phyloP scores from a whole-genome alignment of 2,888 invertebrate genomes.

The Acanthosoma haemorrhoidale region DNA sequence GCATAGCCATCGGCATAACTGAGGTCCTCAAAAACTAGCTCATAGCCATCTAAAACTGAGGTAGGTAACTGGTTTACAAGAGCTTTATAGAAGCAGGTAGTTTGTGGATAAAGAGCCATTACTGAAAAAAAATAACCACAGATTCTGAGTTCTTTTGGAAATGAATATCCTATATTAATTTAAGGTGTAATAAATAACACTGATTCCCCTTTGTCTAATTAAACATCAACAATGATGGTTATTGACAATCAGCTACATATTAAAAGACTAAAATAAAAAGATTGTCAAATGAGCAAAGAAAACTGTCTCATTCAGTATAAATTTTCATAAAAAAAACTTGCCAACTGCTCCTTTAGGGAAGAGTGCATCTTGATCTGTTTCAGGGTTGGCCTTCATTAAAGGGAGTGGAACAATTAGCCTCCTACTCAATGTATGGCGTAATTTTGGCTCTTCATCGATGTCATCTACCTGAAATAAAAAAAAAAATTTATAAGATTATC shows the following conservation, averaged over 20 bases:
- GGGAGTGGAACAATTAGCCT: constrained; percentile 88
- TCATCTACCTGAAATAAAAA: constrained; percentile 58
- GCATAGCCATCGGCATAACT: constrained; percentile 89
- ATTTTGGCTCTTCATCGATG: constrained; percentile 93
- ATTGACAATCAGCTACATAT: no score
- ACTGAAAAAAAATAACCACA: constrained; percentile 60
- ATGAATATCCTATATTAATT: no score
- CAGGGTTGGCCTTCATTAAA: constrained; percentile 91
- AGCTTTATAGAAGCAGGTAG: constrained; percentile 97
- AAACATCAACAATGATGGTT: no score
- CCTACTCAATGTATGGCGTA: constrained; percentile 69
- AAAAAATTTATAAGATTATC: no score
- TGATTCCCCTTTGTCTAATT: no score
- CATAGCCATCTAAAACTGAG: constrained; percentile 85
- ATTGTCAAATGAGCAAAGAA: no score
- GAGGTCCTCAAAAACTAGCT: constrained; percentile 88
- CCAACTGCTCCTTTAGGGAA: constrained; percentile 82
- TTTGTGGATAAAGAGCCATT: constrained; percentile 95
- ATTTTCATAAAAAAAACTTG: no score
- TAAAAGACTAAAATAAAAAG: no score
- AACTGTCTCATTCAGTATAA: no score
- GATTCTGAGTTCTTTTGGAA: no score
- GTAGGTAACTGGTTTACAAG: constrained; percentile 80
- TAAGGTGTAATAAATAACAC: no score
- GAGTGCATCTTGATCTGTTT: constrained; percentile 84